phyloP scores from a whole-genome alignment of 2,797 vertebrate genomes.

The Fistularia commersonii region DNA sequence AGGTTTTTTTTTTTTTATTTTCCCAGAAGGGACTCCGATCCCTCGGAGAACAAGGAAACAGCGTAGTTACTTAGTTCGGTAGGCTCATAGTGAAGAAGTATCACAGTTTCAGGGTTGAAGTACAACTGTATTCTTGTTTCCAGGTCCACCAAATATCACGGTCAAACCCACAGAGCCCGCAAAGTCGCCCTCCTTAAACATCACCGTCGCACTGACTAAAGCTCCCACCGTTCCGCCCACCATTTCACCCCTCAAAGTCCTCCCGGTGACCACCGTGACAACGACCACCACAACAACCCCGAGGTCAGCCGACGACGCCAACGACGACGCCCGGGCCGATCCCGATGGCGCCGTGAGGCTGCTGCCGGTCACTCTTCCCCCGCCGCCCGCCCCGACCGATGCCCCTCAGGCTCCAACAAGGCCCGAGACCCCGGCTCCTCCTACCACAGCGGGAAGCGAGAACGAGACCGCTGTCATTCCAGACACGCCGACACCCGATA shows the following conservation, averaged over 20 bases:
- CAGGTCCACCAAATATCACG: constrained; percentile 49
- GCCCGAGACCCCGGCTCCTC: constrained; percentile 1
- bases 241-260: constrained; percentile 1
- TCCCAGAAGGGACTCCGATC: too few relatives aligned
- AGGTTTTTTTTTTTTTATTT: too few relatives aligned
- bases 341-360: constrained; percentile 8
- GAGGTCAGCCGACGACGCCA: constrained; percentile 1
- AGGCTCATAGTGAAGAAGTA: neutral
- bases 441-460: neutral
- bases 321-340: neutral
- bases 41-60: too few relatives aligned
- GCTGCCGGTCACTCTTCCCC: constrained; percentile 8
- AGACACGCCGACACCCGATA: constrained; percentile 4
- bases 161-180: constrained; percentile 43
- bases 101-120: neutral
- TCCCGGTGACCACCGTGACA: neutral
- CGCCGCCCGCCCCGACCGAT: constrained; percentile 23
- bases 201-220: constrained; percentile 18
- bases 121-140: constrained; percentile 11
- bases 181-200: constrained; percentile 20
- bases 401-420: constrained; percentile 12
- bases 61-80: too few relatives aligned
- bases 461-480: constrained; percentile 9
- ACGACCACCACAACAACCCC: neutral
- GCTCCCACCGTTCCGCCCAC: constrained; percentile 18